These are phyloP conservation scores for Operophtera brumata DNA, from an alignment of 2,888 invertebrate genomes.

Conservation along the genomic window DNA sequence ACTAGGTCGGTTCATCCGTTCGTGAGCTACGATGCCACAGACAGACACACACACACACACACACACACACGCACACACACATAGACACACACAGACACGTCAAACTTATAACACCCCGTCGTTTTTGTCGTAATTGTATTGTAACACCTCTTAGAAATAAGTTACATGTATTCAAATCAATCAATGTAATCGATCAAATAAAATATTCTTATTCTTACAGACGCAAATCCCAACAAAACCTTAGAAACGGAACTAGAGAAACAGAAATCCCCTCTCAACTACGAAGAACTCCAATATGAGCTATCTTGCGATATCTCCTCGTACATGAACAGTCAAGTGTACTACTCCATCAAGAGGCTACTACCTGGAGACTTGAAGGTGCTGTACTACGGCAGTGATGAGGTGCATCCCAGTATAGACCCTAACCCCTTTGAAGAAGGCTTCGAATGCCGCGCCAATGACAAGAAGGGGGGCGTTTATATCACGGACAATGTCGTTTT, in stretches of 20 bases:
- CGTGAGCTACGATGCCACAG: too few relatives aligned
- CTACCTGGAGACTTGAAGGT: constrained; percentile 92
- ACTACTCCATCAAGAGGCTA: constrained; percentile 90
- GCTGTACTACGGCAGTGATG: constrained; percentile 81
- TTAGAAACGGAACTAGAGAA: constrained; percentile 64
- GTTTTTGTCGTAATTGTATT: too few relatives aligned
- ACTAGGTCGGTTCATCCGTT: too few relatives aligned
- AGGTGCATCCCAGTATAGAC: constrained; percentile 67
- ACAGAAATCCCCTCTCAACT: constrained; percentile 38
- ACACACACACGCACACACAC: too few relatives aligned
- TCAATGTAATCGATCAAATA: too few relatives aligned
- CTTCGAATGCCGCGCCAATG: constrained; percentile 82
- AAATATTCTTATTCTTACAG: constrained; percentile 48
- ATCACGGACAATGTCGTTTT: constrained; percentile 92
- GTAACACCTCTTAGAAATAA: too few relatives aligned
- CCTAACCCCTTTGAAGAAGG: constrained; percentile 87
- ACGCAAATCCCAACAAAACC: constrained; percentile 66
- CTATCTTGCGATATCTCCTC: constrained; percentile 85
- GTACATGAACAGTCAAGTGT: constrained; percentile 87
- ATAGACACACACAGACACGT: too few relatives aligned
- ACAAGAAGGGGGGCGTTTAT: constrained; percentile 89
- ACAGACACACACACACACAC: too few relatives aligned
- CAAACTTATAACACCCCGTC: too few relatives aligned
- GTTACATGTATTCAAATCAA: too few relatives aligned
- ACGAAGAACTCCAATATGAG: constrained; percentile 74